phyloP scores from a whole-genome alignment of 2,797 vertebrate genomes.

The Gobio occitaniae region DNA sequence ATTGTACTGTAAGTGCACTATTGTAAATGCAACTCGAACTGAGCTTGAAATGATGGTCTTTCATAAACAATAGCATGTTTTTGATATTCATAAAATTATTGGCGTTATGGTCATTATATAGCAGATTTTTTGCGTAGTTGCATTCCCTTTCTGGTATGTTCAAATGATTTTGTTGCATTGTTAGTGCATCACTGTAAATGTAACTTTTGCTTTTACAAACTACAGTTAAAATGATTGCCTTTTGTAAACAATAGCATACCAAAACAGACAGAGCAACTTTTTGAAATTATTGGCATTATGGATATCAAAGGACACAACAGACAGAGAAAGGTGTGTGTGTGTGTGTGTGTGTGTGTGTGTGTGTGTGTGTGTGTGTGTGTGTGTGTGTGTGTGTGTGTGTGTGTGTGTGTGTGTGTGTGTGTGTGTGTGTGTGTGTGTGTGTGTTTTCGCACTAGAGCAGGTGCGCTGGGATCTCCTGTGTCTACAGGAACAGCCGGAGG shows the following conservation, averaged over 20 bases:
- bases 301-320: no score
- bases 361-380: not conserved
- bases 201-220: not conserved
- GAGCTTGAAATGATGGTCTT: not conserved
- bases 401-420: not conserved
- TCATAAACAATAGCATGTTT: not conserved
- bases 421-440: not conserved
- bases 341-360: not conserved
- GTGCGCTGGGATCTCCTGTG: slow-evolving; percentile 39
- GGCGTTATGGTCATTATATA: not conserved
- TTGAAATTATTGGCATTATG: not conserved
- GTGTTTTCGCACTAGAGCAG: slow-evolving; percentile 27
- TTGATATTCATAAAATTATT: not conserved
- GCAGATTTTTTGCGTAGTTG: not conserved
- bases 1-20: not conserved
- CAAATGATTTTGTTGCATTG: not conserved
- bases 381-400: not conserved
- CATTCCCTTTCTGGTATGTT: not conserved
- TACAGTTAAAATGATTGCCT: not conserved
- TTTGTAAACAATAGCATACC: not conserved
- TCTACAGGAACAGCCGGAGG: slow-evolving; percentile 39
- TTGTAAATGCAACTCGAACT: not conserved
- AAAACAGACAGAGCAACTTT: not conserved
- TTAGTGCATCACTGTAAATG: slow-evolving; percentile 11
- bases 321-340: not conserved